Conservation (phyloP, 2,888 invertebrate species). For the Diaphora mendica region DNA sequence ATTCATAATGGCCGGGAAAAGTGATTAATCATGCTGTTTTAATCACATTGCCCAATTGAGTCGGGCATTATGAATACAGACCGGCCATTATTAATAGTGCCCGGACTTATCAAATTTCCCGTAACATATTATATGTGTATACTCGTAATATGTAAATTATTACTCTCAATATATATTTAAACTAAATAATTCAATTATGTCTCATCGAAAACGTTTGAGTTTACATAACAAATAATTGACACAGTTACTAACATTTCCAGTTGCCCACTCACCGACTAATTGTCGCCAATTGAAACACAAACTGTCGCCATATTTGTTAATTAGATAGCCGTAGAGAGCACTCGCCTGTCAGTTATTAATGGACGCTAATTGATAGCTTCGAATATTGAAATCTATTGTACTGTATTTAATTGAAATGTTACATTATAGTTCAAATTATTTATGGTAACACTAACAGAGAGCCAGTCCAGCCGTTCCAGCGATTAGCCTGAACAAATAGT, state of each 20-base stretch:
- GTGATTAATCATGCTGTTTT: too few species aligned
- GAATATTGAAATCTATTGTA: background rate
- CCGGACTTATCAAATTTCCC: too few species aligned
- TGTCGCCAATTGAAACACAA: constrained; percentile 26
- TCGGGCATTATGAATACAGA: too few species aligned
- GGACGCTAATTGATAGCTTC: constrained; percentile 11
- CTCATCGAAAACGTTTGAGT: background rate
- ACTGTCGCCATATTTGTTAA: constrained; percentile 21
- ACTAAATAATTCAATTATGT: background rate
- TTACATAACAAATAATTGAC: constrained; percentile 15
- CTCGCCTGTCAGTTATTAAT: constrained; percentile 19
- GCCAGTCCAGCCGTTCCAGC: too few species aligned
- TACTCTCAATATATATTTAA: background rate
- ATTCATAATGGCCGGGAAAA: too few species aligned
- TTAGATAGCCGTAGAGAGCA: constrained; percentile 24
- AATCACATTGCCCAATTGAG: too few species aligned
- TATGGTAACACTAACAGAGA: too few species aligned
- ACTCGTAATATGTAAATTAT: too few species aligned
- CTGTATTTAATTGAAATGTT: constrained; percentile 6
- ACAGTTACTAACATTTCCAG: constrained; percentile 10
- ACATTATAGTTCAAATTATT: background rate
- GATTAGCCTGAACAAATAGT: background rate
- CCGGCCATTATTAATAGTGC: too few species aligned
- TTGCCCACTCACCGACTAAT: constrained; percentile 20
- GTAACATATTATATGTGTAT: too few species aligned